Percentiles rank a stretch among this genome's conserved stretches.
Conservation (phyloP, 2,797 vertebrate genomes). For the Tokudaia tokunoshimensis region DNA sequence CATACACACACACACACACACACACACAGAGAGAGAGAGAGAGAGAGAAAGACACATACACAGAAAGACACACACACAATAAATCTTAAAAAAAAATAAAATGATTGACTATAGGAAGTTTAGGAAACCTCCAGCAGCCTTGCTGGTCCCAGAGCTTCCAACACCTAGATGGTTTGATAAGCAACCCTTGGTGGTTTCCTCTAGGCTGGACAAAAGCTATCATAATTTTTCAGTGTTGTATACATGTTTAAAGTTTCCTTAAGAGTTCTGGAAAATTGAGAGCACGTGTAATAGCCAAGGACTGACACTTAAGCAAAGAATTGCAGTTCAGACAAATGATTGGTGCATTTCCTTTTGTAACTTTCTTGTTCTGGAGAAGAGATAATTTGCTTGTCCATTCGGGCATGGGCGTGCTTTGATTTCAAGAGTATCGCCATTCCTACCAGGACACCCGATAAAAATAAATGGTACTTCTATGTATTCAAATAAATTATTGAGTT, state of each 20-base stretch:
- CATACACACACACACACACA: neutral
- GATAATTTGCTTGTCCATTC: neutral
- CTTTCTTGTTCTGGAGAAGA: constrained; percentile 1
- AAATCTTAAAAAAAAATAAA: neutral
- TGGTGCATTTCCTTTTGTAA: constrained; percentile 21
- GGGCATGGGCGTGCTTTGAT: constrained; percentile 28
- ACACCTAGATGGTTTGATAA: neutral
- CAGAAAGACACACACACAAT: too few relatives aligned
- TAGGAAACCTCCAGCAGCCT: neutral
- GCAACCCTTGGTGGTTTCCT: neutral
- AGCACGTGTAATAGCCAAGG: neutral
- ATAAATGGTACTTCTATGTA: neutral
- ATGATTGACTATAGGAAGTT: neutral
- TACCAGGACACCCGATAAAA: constrained; percentile 24
- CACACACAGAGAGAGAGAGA: too few relatives aligned
- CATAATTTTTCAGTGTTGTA: neutral
- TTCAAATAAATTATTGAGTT: constrained; percentile 42
- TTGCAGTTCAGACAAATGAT: neutral
- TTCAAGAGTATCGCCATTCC: constrained; percentile 38
- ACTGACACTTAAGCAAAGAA: neutral
- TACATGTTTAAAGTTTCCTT: neutral
- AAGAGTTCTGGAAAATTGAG: constrained; percentile 10
- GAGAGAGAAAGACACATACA: too few relatives aligned
- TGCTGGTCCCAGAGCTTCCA: neutral
- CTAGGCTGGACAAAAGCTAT: neutral